Evolutionary conservation across 2,113 vertebrate species (phyloP).

Genomic region (Aramus guarauna): DNA sequence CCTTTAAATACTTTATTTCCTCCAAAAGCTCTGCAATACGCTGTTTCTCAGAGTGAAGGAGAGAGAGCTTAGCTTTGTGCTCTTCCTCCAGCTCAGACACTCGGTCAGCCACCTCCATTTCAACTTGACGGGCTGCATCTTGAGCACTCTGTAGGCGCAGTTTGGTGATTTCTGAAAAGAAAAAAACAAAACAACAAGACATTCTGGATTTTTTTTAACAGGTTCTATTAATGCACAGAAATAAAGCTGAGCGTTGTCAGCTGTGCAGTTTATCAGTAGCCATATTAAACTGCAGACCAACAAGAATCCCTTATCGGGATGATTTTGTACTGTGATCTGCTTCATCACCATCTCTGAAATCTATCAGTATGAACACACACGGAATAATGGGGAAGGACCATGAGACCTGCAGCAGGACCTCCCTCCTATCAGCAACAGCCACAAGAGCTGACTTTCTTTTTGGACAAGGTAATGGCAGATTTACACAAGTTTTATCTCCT

Average conservation of each 20-base stretch:
- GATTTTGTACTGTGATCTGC: neutral
- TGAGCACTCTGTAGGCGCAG: slow-evolving; percentile 56
- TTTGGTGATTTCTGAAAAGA: slow-evolving; percentile 72
- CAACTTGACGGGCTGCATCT: slow-evolving; percentile 71
- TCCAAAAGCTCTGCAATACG: slow-evolving; percentile 69
- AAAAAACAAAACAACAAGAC: too few species aligned
- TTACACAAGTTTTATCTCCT: neutral
- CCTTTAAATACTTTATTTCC: slow-evolving; percentile 68
- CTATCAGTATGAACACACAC: neutral
- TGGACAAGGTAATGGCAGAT: neutral
- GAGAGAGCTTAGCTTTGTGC: slow-evolving; percentile 52
- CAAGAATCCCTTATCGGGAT: neutral
- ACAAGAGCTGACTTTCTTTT: neutral
- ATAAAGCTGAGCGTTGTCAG: neutral
- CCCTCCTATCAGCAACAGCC: neutral
- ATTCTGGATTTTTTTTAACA: neutral
- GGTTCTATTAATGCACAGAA: neutral
- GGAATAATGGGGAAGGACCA: neutral
- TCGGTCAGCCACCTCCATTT: slow-evolving; percentile 72
- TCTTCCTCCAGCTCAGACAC: slow-evolving; percentile 71
- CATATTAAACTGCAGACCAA: neutral
- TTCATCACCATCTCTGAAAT: neutral
- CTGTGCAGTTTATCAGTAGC: neutral
- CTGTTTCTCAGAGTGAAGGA: slow-evolving; percentile 49
- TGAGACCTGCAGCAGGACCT: neutral